Base-by-base conservation (phyloP, 2,113 vertebrate species). In the Phaethon lepturus region DNA sequence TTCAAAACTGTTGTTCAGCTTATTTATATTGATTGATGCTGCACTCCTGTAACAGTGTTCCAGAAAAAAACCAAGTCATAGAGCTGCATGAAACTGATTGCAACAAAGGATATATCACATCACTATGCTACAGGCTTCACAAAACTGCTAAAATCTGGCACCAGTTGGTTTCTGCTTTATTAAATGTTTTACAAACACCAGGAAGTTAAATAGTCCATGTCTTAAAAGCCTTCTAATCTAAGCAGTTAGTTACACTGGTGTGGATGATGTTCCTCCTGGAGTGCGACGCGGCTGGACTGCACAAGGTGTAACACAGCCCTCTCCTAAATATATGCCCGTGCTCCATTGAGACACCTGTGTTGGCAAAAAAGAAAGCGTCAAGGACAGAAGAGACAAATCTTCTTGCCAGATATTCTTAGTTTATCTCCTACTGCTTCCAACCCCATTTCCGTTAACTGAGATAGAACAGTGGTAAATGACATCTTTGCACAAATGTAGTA, bases 241-340 rank as follows among this genome's bases (percentile, higher is more conserved):
- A 69, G 31, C 25, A 47, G 38, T 76, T 86, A 49, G 38, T 76
- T 86, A 49, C 3, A 6, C 12, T 6, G 10, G 15, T 3, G 1
- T 55, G 44, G 18, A 56, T 64, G 22, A 20, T 9, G 0, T 71
- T 74, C 59, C 55, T 58, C 22, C 73, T 38, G 24, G 44, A 55
- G 44, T 10, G 13, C 1, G 4, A 28, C 35, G 40, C 1, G 1
- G 7, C 38, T 72, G 33, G 45, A 20, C 33, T 66, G 29, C 59
- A 29, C 11, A 14, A 35, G 25, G 23, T 47, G 35, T 33, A 20
- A 45, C 1, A 1, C 47, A 29, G 28, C 56, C 56, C 58, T 69
- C 68, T 71, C 44, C 38, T 81, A 73, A 19, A 16, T 0, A 0
- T 60, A 24, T 22, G 35, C 31, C 55, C 1, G 0, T 45, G 68